Conservation (phyloP, 37 sponge, comb jelly and placozoan genomes). For the Chondrilla cf. caribensis region DNA sequence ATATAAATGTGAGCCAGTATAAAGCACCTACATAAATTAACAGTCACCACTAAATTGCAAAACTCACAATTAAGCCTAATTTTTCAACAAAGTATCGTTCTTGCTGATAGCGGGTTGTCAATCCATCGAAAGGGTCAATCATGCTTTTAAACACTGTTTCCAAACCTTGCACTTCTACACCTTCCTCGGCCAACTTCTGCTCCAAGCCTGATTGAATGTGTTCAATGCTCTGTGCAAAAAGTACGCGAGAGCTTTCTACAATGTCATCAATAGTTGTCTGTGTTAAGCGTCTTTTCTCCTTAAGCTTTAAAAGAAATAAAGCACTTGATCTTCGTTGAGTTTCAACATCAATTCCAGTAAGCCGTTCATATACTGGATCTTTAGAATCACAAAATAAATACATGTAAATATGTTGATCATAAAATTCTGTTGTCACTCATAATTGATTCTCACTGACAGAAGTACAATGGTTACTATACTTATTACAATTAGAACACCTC, state of each 20-base stretch:
- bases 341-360: not conserved
- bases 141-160: not conserved
- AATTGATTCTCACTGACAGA: no score
- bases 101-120: slow-evolving; percentile 26
- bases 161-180: slow-evolving; percentile 4
- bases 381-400: not conserved
- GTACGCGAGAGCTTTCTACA: not conserved
- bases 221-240: slow-evolving; percentile 14
- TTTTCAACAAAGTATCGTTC: slow-evolving; percentile 15
- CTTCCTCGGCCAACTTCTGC: slow-evolving; percentile 10
- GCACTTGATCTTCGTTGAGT: slow-evolving; percentile 3
- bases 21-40: no score
- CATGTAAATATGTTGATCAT: not conserved
- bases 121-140: slow-evolving; percentile 17
- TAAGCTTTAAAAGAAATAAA: slow-evolving; percentile 23
- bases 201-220: slow-evolving; percentile 7
- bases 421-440: no score
- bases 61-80: slow-evolving; percentile 10
- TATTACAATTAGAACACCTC: no score
- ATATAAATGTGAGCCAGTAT: not conserved
- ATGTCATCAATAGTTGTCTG: slow-evolving; percentile 35
- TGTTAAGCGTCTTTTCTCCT: slow-evolving; percentile 23
- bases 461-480: no score
- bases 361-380: not conserved
- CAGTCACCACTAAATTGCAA: not conserved